These are phyloP conservation scores for Odontesthes bonariensis DNA, from an alignment of 2,113 vertebrate species.

Conservation along the genomic window DNA sequence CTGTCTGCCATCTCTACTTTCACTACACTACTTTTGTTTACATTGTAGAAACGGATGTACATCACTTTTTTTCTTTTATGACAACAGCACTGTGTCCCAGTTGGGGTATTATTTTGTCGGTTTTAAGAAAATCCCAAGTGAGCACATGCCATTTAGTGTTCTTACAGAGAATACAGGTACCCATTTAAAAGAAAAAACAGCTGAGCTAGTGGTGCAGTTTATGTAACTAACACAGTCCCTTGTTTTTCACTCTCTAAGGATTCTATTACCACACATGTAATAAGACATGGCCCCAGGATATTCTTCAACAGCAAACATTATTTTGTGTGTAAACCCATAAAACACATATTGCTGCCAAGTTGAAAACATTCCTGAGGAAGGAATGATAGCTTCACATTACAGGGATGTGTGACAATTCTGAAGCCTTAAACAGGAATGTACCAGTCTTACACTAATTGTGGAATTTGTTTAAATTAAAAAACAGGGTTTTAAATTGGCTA, in stretches of 20 bases:
- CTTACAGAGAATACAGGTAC: constrained; percentile 35
- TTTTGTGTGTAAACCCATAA: constrained; percentile 52
- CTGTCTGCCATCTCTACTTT: constrained; percentile 51
- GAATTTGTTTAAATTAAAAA: constrained; percentile 27
- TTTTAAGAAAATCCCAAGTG: constrained; percentile 66
- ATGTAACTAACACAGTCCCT: constrained; percentile 62
- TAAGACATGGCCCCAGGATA: constrained; percentile 66
- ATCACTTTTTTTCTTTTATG: constrained; percentile 37
- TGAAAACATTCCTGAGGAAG: constrained; percentile 36
- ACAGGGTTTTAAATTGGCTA: constrained; percentile 20
- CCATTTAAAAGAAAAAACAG: constrained; percentile 59
- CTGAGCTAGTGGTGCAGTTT: constrained; percentile 58
- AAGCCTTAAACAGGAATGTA: constrained; percentile 44
- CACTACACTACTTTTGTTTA: constrained; percentile 32
- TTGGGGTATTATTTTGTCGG: constrained; percentile 62
- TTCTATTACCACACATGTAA: constrained; percentile 65
- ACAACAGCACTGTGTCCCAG: constrained; percentile 53
- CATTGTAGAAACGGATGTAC: constrained; percentile 54
- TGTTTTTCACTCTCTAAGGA: constrained; percentile 64
- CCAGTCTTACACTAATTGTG: constrained; percentile 39
- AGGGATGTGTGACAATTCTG: constrained; percentile 35
- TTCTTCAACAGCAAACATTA: constrained; percentile 70
- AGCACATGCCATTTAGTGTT: constrained; percentile 61
- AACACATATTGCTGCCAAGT: constrained; percentile 53
- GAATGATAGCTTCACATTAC: constrained; percentile 52